These are phyloP conservation scores for Stenoptilia bipunctidactyla DNA, from an alignment of 2,888 invertebrate genomes.

Conservation along the genomic window DNA sequence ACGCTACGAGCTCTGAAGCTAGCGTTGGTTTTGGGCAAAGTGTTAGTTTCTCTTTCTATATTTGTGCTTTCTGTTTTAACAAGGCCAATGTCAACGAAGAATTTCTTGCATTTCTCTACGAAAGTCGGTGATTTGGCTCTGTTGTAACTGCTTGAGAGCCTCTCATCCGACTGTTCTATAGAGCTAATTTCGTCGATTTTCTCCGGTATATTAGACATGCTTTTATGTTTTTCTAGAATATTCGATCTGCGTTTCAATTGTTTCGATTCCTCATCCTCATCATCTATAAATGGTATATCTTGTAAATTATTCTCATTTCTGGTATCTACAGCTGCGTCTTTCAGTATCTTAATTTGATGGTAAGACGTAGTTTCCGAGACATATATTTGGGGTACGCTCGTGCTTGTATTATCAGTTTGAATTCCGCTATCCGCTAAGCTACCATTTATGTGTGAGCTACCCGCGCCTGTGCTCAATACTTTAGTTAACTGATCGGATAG, in stretches of 20 bases:
- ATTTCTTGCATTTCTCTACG: constrained; percentile 59
- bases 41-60: constrained; percentile 24
- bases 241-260: constrained; percentile 33
- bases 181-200: constrained; percentile 44
- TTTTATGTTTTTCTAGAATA: constrained; percentile 51
- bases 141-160: constrained; percentile 47
- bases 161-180: constrained; percentile 39
- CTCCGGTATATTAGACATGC: constrained; percentile 59
- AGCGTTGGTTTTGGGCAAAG: constrained; percentile 48
- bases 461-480: constrained; percentile 53
- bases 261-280: constrained; percentile 48
- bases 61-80: constrained; percentile 37
- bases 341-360: constrained; percentile 32
- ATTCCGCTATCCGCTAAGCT: constrained; percentile 62
- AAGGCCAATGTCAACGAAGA: constrained; percentile 53
- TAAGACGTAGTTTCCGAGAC: constrained; percentile 29
- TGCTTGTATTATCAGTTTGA: constrained; percentile 61
- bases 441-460: constrained; percentile 58
- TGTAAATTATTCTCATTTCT: constrained; percentile 59
- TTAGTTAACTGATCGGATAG: constrained; percentile 57
- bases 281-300: constrained; percentile 62
- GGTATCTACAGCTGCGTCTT: constrained; percentile 58
- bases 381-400: constrained; percentile 57
- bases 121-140: constrained; percentile 58
- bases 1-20: constrained; percentile 46